Evolutionary conservation across 2,888 invertebrate species (phyloP), one percentile per base, ranked within the genome.

Genomic region (Papilio elwesi): DNA sequence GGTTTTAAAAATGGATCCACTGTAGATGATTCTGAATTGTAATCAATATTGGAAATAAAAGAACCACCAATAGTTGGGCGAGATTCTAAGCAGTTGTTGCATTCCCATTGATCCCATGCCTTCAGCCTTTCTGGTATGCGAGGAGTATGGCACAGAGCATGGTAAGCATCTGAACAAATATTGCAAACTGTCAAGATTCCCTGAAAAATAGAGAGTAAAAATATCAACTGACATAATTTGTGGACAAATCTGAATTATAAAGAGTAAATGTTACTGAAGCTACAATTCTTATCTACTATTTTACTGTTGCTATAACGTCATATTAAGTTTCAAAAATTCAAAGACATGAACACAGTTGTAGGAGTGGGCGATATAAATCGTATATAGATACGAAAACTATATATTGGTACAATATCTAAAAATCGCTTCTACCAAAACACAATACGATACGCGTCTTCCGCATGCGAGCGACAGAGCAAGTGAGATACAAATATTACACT

Each of bases 161-260:
- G 98, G 85, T 97, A 98, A 6, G 96, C 96, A 87, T 98, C 97
- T 62, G 97, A 97, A 86, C 98, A 98, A 49, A 95, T 95, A 79
- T 96, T 96, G 89, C 98, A 98, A 59, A 97, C 97, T 51, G 97
- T 94, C 81, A 98, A 89, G 47, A 95, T 93, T 71, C 96, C 96
- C 96, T 97, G 87, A 66, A 90, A 91, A 63, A n/a, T 11, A 7
- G 1, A n/a, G 13, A 74, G 43, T 12, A 51, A 51, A 68, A n/a
- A 53, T 13, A 11, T n/a, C 43, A 7, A 67, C 7, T 12, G 9
- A 4, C 36, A 55, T 67, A 6, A 62, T 26, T 26, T 2, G 26
- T 26, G 4, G n/a, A 26, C 9, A 68, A 26, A 59, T 10, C 6
- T 13, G 13, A 63, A n/a, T 36, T 8, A 36, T 26, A 65, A 16